These are phyloP conservation scores for Dendrolimus kikuchii DNA, from an alignment of 1,140 invertebrate species.

Conservation along the genomic window DNA sequence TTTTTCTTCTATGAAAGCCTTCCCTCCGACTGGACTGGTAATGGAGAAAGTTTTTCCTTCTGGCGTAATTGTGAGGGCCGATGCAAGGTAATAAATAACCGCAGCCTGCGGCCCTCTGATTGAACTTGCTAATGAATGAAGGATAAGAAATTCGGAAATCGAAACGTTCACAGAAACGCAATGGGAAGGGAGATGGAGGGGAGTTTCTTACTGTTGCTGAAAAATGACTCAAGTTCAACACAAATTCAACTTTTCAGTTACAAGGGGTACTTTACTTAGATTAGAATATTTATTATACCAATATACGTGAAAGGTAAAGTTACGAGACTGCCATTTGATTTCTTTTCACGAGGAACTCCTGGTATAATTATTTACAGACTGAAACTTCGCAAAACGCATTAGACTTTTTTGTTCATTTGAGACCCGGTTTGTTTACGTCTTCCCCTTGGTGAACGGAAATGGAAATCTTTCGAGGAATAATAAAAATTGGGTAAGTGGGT, in stretches of 20 bases:
- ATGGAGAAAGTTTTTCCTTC: slow-evolving; percentile 66
- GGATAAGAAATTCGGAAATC: slow-evolving; percentile 65
- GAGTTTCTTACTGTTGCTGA: slow-evolving; percentile 17
- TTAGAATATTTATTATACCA: too few species aligned
- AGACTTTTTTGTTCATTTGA: too few species aligned
- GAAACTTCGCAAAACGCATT: too few species aligned
- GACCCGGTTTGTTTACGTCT: too few species aligned
- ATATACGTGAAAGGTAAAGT: not conserved
- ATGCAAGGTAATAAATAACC: slow-evolving; percentile 67
- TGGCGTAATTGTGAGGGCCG: slow-evolving; percentile 64
- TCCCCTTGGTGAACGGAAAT: too few species aligned
- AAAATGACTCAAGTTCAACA: slow-evolving; percentile 33
- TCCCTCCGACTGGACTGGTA: slow-evolving; percentile 36
- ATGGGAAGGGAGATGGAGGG: slow-evolving; percentile 3
- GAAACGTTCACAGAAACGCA: slow-evolving; percentile 28
- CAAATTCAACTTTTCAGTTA: slow-evolving; percentile 4
- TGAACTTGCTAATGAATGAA: slow-evolving; percentile 70
- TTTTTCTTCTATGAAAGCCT: slow-evolving; percentile 58
- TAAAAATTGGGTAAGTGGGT: too few species aligned
- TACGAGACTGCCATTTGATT: not conserved
- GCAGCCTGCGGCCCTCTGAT: slow-evolving; percentile 53
- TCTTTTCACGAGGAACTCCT: not conserved
- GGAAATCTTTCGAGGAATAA: too few species aligned
- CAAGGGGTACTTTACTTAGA: not conserved
- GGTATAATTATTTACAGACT: too few species aligned